Base-by-base conservation (phyloP, 2,888 invertebrate genomes). In the Perizoma flavofasciatum region DNA sequence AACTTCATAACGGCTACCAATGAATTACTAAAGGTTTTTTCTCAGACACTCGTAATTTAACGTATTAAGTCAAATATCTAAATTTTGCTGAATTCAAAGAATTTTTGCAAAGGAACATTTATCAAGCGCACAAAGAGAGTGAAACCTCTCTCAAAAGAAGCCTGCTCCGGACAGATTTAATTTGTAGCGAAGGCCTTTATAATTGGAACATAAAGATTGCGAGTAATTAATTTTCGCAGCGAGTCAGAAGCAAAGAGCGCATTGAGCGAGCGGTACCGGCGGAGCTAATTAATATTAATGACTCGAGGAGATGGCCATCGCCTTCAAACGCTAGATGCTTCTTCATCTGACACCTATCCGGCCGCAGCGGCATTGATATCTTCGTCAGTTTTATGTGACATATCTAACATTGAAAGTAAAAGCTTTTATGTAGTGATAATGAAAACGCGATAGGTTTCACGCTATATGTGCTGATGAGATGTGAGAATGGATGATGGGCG, bases 201-300 rank as follows among this genome's bases (percentile, higher is more conserved):
- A 92, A 92, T 92, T 92, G 91, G 91, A 92, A 91, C 89, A 92
- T 92, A 92, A 92, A 92, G 92, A 92, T 92, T 91, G 90, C 82
- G 89, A 92, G 91, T 92, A 92, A 92, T 92, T 92, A 92, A 92
- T 92, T 92, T 92, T 92, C 85, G 88, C 89, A 87, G 89, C 86
- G 89, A 92, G 92, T 92, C 92, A 89, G 87, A 84, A 90, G 91
- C 92, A 90, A 89, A 86, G 88, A 88, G 73, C 84, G 89, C 83
- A 89, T 85, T 86, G 86, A 85, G 78, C 76, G 75, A 84, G 78
- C 77, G 75, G 78, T 74, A 81, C 80, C 81, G 82, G 79, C 83
- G 89, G 79, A 83, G 77, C 91, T 91, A 92, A 92, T 92, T 92
- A 90, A 90, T 91, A 92, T 92, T 92, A 91, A 92, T 90, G 91